A percentile compares a stretch with the other conserved stretches of the same genome.
Conservation (phyloP, 2,888 invertebrate genomes). For the Argynnis bischoffii region DNA sequence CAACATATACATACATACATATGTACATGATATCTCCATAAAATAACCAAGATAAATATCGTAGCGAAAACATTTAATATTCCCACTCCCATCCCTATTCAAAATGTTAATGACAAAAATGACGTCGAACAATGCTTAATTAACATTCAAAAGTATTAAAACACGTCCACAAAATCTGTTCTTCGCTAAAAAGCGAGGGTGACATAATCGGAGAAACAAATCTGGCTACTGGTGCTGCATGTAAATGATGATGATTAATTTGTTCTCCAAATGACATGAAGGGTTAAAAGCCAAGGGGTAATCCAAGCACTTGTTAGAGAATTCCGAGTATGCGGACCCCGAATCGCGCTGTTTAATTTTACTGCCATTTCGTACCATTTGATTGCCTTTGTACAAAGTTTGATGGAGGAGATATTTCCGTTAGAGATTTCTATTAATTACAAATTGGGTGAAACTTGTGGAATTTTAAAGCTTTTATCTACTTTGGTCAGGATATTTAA, state of each 20-base stretch:
- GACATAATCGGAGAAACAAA: constrained; percentile 82
- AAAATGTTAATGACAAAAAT: constrained; percentile 31
- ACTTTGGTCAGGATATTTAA: not conserved
- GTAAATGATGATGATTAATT: constrained; percentile 83
- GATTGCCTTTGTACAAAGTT: constrained; percentile 78
- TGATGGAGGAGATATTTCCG: constrained; percentile 81
- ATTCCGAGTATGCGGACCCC: constrained; percentile 61
- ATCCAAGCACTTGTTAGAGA: constrained; percentile 70
- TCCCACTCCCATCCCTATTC: not conserved
- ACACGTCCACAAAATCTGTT: constrained; percentile 70
- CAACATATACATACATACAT: too few species aligned
- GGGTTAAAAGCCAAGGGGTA: constrained; percentile 77
- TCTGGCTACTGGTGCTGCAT: constrained; percentile 80
- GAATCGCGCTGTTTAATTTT: constrained; percentile 68
- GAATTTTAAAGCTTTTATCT: constrained; percentile 52
- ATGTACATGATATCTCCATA: not conserved
- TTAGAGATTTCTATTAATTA: constrained; percentile 75
- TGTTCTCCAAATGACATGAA: constrained; percentile 81
- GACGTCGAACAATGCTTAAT: constrained; percentile 46
- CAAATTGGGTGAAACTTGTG: constrained; percentile 42
- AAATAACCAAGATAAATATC: not conserved
- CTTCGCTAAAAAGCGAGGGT: constrained; percentile 72
- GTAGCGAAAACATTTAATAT: not conserved
- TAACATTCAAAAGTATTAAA: constrained; percentile 67
- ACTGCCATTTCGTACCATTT: constrained; percentile 67